Percentiles rank a stretch among this genome's conserved stretches.
These are phyloP conservation scores for Scophthalmus maximus DNA, from an alignment of 2,113 vertebrate genomes.

Conservation along the genomic window DNA sequence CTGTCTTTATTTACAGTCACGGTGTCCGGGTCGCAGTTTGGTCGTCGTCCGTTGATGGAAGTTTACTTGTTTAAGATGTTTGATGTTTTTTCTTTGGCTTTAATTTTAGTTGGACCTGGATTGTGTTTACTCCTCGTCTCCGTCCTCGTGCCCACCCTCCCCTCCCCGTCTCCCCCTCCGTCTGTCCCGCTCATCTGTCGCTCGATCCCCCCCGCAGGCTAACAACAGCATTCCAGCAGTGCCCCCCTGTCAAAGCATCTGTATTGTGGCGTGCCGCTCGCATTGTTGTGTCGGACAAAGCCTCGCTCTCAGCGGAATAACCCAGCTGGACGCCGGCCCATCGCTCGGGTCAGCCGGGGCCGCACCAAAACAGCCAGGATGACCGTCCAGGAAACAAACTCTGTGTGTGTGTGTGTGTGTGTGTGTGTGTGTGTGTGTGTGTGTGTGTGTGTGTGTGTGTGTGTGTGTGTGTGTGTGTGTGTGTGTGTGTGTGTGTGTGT, in stretches of 20 bases:
- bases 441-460: neutral
- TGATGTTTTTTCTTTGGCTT: no score
- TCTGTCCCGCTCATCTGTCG: slow-evolving; percentile 16
- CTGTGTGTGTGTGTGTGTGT: neutral
- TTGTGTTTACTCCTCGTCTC: neutral
- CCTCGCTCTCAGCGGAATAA: slow-evolving; percentile 62
- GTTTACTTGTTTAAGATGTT: neutral
- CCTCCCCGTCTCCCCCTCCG: neutral
- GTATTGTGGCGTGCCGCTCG: slow-evolving; percentile 63
- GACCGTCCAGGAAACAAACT: slow-evolving; percentile 44
- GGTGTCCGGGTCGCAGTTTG: no score
- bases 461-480: slow-evolving; percentile 6
- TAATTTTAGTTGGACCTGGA: neutral
- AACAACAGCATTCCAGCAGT: slow-evolving; percentile 69
- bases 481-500: slow-evolving; percentile 3
- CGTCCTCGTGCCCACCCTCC: neutral
- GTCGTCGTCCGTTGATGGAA: no score
- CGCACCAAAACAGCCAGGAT: slow-evolving; percentile 53
- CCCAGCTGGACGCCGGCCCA: slow-evolving; percentile 67
- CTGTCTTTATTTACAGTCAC: neutral
- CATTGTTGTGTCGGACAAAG: slow-evolving; percentile 73
- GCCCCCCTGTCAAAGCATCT: slow-evolving; percentile 62
- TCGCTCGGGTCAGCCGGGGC: slow-evolving; percentile 51
- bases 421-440: slow-evolving; percentile 10
- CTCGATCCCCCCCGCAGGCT: slow-evolving; percentile 24